These are phyloP conservation scores for Pleuronectes platessa DNA, from an alignment of 2,113 vertebrate genomes.

Conservation along the genomic window DNA sequence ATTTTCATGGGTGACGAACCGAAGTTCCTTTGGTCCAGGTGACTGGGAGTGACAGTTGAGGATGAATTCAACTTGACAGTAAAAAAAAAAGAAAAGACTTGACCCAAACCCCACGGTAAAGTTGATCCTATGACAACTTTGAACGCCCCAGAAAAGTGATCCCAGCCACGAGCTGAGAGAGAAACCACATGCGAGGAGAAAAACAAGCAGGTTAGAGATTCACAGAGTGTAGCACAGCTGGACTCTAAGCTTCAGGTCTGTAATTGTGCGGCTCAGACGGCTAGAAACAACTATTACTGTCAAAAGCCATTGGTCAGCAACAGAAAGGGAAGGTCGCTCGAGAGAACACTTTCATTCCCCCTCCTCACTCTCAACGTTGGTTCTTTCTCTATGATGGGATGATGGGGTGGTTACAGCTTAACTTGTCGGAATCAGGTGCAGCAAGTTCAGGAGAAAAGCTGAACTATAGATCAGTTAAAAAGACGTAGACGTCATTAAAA, in stretches of 20 bases:
- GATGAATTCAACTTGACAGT: background rate
- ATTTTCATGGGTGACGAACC: background rate
- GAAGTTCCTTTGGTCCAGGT: background rate
- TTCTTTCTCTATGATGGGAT: too few relatives aligned
- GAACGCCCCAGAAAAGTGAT: slow-evolving; percentile 22
- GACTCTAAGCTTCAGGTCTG: slow-evolving; percentile 15
- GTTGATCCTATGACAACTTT: slow-evolving; percentile 2
- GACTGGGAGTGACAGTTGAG: background rate
- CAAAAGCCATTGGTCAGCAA: slow-evolving; percentile 23
- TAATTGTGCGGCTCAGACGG: slow-evolving; percentile 36
- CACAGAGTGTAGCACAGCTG: slow-evolving; percentile 4
- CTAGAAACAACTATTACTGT: slow-evolving; percentile 39
- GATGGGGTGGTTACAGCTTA: too few relatives aligned
- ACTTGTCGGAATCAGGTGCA: too few relatives aligned
- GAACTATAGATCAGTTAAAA: too few relatives aligned
- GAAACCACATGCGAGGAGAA: slow-evolving; percentile 58
- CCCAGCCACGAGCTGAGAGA: slow-evolving; percentile 16
- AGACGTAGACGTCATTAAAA: too few relatives aligned
- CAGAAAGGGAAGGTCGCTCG: background rate
- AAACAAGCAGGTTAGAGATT: slow-evolving; percentile 50
- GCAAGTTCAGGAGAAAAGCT: too few relatives aligned
- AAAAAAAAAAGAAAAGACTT: slow-evolving; percentile 29
- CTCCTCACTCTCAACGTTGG: too few relatives aligned
- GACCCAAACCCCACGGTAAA: slow-evolving; percentile 33
- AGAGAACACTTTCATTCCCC: too few relatives aligned